Base-by-base conservation (phyloP, 2,113 vertebrate species). In the Indicator indicator region DNA sequence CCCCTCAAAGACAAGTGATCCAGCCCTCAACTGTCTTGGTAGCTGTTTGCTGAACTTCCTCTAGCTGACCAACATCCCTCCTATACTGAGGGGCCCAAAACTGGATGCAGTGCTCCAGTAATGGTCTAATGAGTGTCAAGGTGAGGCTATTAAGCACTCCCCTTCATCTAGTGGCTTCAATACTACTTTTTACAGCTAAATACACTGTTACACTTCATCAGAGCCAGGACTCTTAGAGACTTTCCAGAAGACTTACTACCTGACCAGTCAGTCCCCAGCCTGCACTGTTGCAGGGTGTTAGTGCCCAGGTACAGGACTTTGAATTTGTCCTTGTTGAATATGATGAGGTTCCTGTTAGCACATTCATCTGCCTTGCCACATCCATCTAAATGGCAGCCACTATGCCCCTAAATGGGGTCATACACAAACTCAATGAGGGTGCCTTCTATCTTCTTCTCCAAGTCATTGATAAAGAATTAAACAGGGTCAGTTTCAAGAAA, bases 371-470 rank as follows among this genome's bases (percentile, higher is more conserved):
- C 20, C 48, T 50, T 50, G 48, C 20, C 48, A 11, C 6, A 11
- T 52, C 40, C 9, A 48, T 54, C 32, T 58, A 24, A 74, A 48
- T 6, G 36, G 23, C 28, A 73, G 27, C 40, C 30, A 42, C 40
- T 42, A 42, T 28, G 73, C 33, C 16, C 32, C 33, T 79, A 72
- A 59, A 75, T 23, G 11, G 2, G 32, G 16, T 48, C 26, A 33
- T 5, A 19, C 4, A 27, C 16, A 38, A 38, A 33, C 14, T 38
- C 1, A 0, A 11, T 38, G 24, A 73, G 2, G 1, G 11, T 64
- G 20, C 13, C 14, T 44, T 73, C 63, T 75, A 18, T 26, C 52
- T 75, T 73, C 32, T 73, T 15, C 46, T 88, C 16, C 32, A 83
- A 52, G 36, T 40, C 46, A 48, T 20, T 20, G 46, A 48, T 48